Conservation (phyloP, 2,113 vertebrate genomes). For the Orthonyx spaldingii region DNA sequence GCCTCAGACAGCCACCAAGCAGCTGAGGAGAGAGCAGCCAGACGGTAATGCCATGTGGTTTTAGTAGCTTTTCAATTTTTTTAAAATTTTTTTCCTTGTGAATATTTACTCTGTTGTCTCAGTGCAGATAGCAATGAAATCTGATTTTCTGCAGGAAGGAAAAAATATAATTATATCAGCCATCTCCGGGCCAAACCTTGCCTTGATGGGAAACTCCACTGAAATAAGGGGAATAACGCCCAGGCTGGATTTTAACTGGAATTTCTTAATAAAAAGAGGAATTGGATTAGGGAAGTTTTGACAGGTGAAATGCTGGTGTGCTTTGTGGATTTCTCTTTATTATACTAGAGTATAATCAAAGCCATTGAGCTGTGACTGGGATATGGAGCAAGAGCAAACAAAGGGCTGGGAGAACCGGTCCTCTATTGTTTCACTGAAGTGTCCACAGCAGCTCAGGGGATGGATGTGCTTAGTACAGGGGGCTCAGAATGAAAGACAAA, state of each 20-base stretch:
- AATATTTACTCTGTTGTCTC: conserved; percentile 38
- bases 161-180: neutral
- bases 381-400: conserved; percentile 30
- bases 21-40: conserved; percentile 64
- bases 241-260: neutral
- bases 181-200: neutral
- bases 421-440: conserved; percentile 51
- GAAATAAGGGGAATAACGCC: neutral
- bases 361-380: neutral
- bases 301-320: neutral
- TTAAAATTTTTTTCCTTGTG: neutral
- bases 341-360: neutral
- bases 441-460: conserved; percentile 8
- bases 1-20: conserved; percentile 62
- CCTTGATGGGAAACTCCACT: neutral
- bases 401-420: conserved; percentile 37
- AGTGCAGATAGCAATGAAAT: conserved; percentile 4
- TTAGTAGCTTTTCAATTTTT: conserved; percentile 23
- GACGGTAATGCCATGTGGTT: conserved; percentile 64
- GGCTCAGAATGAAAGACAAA: neutral
- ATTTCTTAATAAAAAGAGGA: neutral
- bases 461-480: neutral
- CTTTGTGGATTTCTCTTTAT: neutral
- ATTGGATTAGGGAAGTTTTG: conserved; percentile 8
- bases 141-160: conserved; percentile 14